Evolutionary conservation across 2,797 vertebrate species (phyloP).

Genomic region (Streptopelia turtur): DNA sequence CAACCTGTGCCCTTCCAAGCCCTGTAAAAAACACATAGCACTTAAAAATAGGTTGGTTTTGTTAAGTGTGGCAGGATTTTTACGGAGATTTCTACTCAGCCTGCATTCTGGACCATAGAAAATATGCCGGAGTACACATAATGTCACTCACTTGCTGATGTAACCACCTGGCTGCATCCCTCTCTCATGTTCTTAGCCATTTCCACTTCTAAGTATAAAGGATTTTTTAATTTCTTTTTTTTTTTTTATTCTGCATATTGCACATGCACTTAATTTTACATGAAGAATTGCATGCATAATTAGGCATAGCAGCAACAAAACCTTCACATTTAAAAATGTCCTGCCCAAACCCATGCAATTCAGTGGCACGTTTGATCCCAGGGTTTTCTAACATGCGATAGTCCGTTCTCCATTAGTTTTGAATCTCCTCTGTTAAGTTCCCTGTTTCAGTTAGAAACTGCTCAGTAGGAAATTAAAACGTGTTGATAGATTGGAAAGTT

Average conservation of each 20-base stretch:
- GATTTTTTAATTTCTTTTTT: not conserved
- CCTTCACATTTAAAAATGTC: not conserved
- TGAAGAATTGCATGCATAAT: not conserved
- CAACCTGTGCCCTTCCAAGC: not conserved
- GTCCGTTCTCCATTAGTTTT: not conserved
- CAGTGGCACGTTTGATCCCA: not conserved
- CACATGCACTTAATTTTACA: not conserved
- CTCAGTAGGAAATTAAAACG: slow-evolving; percentile 69
- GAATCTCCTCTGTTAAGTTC: slow-evolving; percentile 30
- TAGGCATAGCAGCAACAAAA: not conserved
- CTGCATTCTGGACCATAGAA: not conserved
- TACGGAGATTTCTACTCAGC: not conserved
- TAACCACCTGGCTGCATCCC: not conserved
- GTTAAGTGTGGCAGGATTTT: slow-evolving; percentile 11
- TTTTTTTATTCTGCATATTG: not conserved
- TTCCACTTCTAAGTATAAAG: not conserved
- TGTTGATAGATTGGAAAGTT: slow-evolving; percentile 73
- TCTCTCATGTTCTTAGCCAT: not conserved
- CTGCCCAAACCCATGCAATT: not conserved
- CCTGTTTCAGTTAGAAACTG: not conserved
- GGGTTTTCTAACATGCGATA: not conserved
- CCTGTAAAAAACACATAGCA: not conserved
- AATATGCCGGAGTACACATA: not conserved
- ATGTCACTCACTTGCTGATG: not conserved
- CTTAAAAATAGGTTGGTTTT: not conserved